Conservation (phyloP, 2,797 vertebrate genomes). For the Uromys caudimaculatus region DNA sequence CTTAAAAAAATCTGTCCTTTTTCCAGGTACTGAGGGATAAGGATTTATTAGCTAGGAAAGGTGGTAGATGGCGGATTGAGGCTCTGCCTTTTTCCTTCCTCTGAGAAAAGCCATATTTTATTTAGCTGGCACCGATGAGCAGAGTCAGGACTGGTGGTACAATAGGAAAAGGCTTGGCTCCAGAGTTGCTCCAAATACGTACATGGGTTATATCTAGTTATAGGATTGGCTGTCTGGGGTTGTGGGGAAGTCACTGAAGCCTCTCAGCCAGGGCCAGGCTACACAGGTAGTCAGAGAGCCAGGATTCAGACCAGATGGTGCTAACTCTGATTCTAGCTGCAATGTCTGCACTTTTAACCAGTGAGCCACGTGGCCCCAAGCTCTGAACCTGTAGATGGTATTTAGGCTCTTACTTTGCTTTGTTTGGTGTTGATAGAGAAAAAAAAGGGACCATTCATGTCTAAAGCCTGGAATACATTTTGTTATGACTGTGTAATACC, state of each 20-base stretch:
- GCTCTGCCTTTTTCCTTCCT: neutral
- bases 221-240: neutral
- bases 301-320: constrained; percentile 35
- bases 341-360: neutral
- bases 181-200: neutral
- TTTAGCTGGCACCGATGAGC: neutral
- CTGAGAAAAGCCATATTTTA: neutral
- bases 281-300: neutral
- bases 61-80: neutral
- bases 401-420: neutral
- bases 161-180: neutral
- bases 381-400: neutral
- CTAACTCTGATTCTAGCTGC: neutral
- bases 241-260: neutral
- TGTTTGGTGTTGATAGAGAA: constrained; percentile 17
- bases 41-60: constrained; percentile 40
- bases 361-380: neutral
- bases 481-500: neutral
- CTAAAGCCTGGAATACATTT: neutral
- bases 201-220: neutral
- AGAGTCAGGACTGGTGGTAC: neutral
- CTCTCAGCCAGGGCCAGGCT: neutral
- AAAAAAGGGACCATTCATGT: neutral
- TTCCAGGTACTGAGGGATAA: neutral
- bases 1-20: neutral